phyloP scores from a whole-genome alignment of 2,888 invertebrate species.

The Aphidius colemani region DNA sequence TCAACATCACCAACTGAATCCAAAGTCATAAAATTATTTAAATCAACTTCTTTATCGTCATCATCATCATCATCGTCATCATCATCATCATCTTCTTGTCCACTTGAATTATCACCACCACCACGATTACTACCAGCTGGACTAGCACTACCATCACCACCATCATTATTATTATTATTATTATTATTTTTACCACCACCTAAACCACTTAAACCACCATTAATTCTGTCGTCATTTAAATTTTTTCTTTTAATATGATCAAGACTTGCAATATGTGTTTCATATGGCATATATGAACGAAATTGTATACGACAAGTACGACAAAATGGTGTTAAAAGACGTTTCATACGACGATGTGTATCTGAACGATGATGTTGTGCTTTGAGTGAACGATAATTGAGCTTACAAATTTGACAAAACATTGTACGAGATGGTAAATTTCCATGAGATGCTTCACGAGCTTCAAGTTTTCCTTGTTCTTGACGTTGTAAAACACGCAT shows the following conservation, averaged over 20 bases:
- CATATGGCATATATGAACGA: constrained; percentile 83
- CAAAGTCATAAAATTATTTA: constrained; percentile 86
- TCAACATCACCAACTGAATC: constrained; percentile 87
- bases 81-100: constrained; percentile 58
- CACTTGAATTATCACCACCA: constrained; percentile 42
- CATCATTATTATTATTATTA: too few relatives aligned
- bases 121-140: constrained; percentile 64
- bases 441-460: constrained; percentile 66
- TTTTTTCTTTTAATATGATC: constrained; percentile 73
- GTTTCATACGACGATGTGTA: constrained; percentile 82
- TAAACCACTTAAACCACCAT: constrained; percentile 59
- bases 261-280: constrained; percentile 80
- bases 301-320: constrained; percentile 77
- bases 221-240: constrained; percentile 57
- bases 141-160: constrained; percentile 71
- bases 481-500: constrained; percentile 82
- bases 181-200: constrained; percentile 72
- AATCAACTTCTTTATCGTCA: constrained; percentile 72
- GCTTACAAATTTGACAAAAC: constrained; percentile 76
- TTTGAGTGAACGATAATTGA: constrained; percentile 77
- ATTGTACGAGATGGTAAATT: constrained; percentile 67
- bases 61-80: constrained; percentile 66
- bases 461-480: constrained; percentile 79
- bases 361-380: constrained; percentile 79
- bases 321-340: constrained; percentile 82